Evolutionary conservation across 92 coral and sea anemone species (phyloP).

Genomic region (Phenganax subtilis): DNA sequence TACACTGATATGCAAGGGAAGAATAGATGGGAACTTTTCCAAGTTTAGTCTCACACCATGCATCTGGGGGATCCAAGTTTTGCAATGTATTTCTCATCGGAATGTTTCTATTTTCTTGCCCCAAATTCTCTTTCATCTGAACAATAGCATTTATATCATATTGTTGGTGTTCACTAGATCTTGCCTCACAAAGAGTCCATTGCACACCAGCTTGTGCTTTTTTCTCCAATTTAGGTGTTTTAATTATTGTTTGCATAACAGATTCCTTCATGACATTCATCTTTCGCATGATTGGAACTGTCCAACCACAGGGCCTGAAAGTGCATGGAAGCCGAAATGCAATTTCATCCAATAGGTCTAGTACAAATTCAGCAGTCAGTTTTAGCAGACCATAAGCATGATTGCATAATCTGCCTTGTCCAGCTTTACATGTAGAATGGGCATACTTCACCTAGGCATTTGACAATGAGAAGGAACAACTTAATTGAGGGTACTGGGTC

Average conservation of each 20-base stretch:
- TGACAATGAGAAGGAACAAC: slow-evolving; percentile 39
- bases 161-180: slow-evolving; percentile 41
- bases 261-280: slow-evolving; percentile 47
- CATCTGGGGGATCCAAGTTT: slow-evolving; percentile 31
- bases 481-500: slow-evolving; percentile 45
- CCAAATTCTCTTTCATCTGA: slow-evolving; percentile 35
- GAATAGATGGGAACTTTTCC: slow-evolving; percentile 56
- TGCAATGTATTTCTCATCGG: slow-evolving; percentile 34
- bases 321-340: slow-evolving; percentile 53
- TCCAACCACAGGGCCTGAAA: slow-evolving; percentile 63
- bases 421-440: slow-evolving; percentile 52
- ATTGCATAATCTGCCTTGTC: slow-evolving; percentile 55
- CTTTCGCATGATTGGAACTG: slow-evolving; percentile 46
- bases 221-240: slow-evolving; percentile 38
- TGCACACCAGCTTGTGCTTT: not conserved
- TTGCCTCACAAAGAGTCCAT: slow-evolving; percentile 40
- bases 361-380: slow-evolving; percentile 49
- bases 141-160: slow-evolving; percentile 34
- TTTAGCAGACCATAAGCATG: slow-evolving; percentile 61
- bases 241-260: slow-evolving; percentile 54
- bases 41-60: slow-evolving; percentile 55
- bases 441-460: slow-evolving; percentile 49
- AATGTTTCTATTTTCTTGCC: not conserved
- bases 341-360: slow-evolving; percentile 43
- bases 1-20: slow-evolving; percentile 54